Percentiles rank a stretch among this genome's conserved stretches.
phyloP scores from a whole-genome alignment of 2,113 vertebrate genomes.

The Neopipo cinnamomea region DNA sequence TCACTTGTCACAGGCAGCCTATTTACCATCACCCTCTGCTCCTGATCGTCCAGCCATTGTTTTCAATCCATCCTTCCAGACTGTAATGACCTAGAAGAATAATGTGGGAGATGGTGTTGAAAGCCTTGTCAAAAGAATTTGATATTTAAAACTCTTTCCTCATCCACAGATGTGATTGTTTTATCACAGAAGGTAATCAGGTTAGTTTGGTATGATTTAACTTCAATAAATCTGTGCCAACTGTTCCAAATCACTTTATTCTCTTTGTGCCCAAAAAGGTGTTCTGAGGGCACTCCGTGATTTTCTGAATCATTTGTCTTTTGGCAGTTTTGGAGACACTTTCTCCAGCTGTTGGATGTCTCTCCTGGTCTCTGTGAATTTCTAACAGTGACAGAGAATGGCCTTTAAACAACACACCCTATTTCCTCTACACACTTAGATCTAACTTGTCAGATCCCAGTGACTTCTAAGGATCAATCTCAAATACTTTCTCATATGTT shows the following conservation, averaged over 20 bases:
- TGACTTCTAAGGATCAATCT: neutral
- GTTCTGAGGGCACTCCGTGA: neutral
- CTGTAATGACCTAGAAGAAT: neutral
- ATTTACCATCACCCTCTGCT: neutral
- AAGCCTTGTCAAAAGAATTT: neutral
- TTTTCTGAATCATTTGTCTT: neutral
- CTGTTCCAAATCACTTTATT: neutral
- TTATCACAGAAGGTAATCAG: neutral
- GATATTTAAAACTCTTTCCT: neutral
- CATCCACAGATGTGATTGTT: neutral
- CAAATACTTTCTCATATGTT: neutral
- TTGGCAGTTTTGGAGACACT: neutral
- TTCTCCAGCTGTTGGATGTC: neutral
- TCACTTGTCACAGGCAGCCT: neutral
- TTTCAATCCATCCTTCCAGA: neutral
- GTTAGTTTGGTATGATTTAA: neutral
- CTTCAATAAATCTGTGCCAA: neutral
- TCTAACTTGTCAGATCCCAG: neutral
- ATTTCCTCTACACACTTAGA: neutral
- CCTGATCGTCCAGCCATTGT: neutral
- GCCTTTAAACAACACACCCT: neutral
- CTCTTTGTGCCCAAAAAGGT: neutral
- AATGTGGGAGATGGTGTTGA: neutral
- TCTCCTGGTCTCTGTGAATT: neutral
- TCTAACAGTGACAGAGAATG: neutral